Conservation (phyloP, 2,797 vertebrate genomes). For the Avahi laniger region DNA sequence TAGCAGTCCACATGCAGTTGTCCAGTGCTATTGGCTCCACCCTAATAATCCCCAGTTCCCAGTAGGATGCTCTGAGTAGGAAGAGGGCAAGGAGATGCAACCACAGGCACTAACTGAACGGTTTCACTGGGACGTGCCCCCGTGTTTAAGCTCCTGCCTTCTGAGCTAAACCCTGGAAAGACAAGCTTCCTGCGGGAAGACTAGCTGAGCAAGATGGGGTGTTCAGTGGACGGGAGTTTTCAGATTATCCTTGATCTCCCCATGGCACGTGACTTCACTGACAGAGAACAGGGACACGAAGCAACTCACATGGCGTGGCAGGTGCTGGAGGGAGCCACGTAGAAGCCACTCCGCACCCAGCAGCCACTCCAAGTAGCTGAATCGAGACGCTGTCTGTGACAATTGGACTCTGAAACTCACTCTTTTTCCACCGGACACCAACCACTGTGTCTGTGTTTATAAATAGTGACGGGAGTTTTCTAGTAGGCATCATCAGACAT, state of each 20-base stretch:
- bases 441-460: too few relatives aligned
- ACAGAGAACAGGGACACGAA: neutral
- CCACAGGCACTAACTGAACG: rapidly evolving
- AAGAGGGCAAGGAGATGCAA: rapidly evolving
- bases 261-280: rapidly evolving
- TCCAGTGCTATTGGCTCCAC: rapidly evolving
- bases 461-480: neutral
- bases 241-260: neutral
- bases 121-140: neutral
- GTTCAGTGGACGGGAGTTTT: neutral
- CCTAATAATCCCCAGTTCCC: rapidly evolving
- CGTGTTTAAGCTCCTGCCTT: rapidly evolving
- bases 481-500: neutral
- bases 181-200: neutral
- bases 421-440: neutral
- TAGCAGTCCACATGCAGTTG: rapidly evolving
- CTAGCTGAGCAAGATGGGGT: rapidly evolving
- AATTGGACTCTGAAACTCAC: neutral
- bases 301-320: rapidly evolving
- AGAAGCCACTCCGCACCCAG: neutral
- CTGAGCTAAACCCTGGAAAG: rapidly evolving
- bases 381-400: rapidly evolving
- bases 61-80: rapidly evolving
- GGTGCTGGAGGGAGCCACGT: rapidly evolving
- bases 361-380: neutral